These are phyloP conservation scores for Rhabdomys pumilio DNA, from an alignment of 2,797 vertebrate genomes.

Conservation along the genomic window DNA sequence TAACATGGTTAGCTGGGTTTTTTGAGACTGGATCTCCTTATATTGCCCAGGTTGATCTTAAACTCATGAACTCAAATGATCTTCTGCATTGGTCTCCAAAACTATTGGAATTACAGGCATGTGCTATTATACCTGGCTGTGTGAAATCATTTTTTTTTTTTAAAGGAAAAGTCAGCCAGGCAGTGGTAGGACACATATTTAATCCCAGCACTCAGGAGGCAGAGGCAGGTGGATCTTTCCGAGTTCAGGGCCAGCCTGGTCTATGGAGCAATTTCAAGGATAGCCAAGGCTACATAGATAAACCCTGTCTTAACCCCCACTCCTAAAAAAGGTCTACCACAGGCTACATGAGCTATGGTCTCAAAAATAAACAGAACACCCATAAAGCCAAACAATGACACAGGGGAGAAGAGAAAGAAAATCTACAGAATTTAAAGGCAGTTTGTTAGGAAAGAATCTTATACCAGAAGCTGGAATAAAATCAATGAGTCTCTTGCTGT, in stretches of 20 bases:
- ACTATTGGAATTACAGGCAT: neutral
- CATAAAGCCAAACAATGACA: neutral
- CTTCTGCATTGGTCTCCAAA: neutral
- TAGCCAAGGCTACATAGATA: neutral
- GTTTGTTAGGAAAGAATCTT: neutral
- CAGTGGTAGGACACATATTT: neutral
- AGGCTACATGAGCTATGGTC: neutral
- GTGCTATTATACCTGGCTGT: neutral
- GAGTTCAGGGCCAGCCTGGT: neutral
- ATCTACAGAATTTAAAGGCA: conserved; percentile 27
- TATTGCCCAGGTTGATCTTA: neutral
- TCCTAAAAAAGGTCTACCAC: neutral
- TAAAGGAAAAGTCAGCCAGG: neutral
- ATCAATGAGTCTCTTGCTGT: neutral
- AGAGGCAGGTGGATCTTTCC: neutral
- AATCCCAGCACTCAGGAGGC: neutral
- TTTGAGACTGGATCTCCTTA: neutral
- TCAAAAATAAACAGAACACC: neutral
- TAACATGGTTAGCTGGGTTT: neutral
- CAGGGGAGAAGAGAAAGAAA: neutral
- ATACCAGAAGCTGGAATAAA: neutral
- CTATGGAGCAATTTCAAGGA: neutral
- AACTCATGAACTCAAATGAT: neutral
- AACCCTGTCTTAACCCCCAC: neutral
- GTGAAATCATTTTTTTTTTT: neutral